Evolutionary conservation across 2,113 vertebrate genomes (phyloP).

Genomic region (Ailurus styani): DNA sequence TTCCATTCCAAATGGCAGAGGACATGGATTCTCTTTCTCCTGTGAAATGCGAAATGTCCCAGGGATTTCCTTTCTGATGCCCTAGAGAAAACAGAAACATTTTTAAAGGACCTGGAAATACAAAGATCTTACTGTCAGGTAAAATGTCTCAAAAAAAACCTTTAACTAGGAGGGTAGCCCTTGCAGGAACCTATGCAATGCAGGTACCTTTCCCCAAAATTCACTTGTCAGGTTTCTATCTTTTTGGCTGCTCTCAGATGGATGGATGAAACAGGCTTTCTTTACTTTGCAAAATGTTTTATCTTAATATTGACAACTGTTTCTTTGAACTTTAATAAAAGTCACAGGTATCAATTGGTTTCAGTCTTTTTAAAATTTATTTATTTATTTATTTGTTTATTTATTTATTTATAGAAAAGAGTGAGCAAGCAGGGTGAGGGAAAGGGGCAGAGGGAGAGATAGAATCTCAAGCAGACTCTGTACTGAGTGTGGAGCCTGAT

Average conservation of each 20-base stretch:
- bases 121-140: background rate
- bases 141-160: constrained; percentile 49
- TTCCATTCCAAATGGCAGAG: background rate
- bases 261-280: background rate
- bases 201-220: background rate
- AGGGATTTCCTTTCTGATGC: background rate
- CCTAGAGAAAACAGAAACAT: background rate
- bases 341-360: background rate
- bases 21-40: background rate
- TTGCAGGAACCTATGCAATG: background rate
- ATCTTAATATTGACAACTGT: background rate
- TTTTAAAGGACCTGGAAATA: background rate
- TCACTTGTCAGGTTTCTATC: background rate
- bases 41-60: background rate
- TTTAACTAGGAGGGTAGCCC: background rate
- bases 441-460: background rate
- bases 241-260: background rate
- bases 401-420: background rate
- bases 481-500: background rate
- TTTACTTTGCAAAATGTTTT: background rate
- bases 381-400: too few relatives aligned
- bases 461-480: background rate
- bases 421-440: background rate
- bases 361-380: background rate
- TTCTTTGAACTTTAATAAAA: background rate